phyloP scores from a whole-genome alignment of 2,113 vertebrate genomes.

The Hypocryptadius cinnamomeus region DNA sequence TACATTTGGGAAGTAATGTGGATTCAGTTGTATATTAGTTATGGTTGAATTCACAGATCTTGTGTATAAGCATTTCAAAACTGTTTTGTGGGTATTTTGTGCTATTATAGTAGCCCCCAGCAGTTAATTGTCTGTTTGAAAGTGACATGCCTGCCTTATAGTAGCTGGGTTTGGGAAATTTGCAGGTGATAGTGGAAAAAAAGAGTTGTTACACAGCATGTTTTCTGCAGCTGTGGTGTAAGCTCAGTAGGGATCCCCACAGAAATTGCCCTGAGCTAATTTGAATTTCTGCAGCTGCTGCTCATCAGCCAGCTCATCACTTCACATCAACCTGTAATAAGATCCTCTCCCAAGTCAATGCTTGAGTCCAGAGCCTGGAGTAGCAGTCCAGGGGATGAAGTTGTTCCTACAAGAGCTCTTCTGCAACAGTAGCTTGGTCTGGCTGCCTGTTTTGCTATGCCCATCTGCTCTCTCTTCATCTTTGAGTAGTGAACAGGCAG shows the following conservation, averaged over 20 bases:
- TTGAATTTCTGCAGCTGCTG: not conserved
- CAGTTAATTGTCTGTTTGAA: not conserved
- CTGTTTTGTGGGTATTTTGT: fast-evolving
- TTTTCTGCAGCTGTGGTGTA: not conserved
- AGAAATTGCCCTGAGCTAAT: not conserved
- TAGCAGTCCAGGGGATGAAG: not conserved
- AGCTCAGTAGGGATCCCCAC: not conserved
- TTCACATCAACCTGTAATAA: fast-evolving
- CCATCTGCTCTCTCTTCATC: not conserved
- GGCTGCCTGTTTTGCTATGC: not conserved
- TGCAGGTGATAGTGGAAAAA: not conserved
- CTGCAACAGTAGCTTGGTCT: not conserved
- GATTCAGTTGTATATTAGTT: not conserved
- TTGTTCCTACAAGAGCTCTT: not conserved
- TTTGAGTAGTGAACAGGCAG: not conserved
- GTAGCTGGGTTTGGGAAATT: not conserved
- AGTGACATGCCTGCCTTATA: not conserved
- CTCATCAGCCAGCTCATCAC: not conserved
- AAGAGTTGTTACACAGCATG: not conserved
- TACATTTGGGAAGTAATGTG: not conserved
- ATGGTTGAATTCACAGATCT: not conserved
- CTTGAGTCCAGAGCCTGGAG: not conserved
- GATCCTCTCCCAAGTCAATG: not conserved
- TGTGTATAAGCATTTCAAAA: not conserved
- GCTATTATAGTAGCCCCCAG: not conserved